phyloP scores from a whole-genome alignment of 2,888 invertebrate genomes.

The Nephrocerus scutellatus region DNA sequence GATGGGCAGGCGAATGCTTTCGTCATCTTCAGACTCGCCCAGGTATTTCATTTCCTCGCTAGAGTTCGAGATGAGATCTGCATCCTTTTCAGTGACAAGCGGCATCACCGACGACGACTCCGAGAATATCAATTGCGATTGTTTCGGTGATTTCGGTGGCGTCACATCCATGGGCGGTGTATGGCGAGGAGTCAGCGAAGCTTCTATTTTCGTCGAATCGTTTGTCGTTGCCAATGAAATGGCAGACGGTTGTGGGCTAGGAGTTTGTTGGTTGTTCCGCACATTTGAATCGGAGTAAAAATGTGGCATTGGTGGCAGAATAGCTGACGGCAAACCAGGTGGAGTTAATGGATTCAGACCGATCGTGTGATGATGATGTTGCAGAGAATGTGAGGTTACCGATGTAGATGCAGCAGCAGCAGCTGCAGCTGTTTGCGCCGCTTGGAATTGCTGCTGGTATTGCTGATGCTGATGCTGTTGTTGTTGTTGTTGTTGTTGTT shows the following conservation, averaged over 20 bases:
- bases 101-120: neutral
- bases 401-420: conserved; percentile 31
- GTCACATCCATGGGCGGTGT: conserved; percentile 48
- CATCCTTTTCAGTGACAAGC: conserved; percentile 33
- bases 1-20: conserved; percentile 50
- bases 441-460: conserved; percentile 31
- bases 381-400: conserved; percentile 47
- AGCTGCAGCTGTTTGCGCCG: conserved; percentile 26
- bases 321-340: conserved; percentile 50
- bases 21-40: conserved; percentile 42
- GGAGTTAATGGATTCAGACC: conserved; percentile 59
- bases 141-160: conserved; percentile 46
- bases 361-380: conserved; percentile 40
- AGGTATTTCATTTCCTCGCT: conserved; percentile 42
- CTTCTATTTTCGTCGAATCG: too few relatives aligned
- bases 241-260: conserved; percentile 6
- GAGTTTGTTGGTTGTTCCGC: conserved; percentile 21
- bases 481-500: conserved; percentile 30
- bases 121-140: too few relatives aligned
- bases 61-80: conserved; percentile 43
- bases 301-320: conserved; percentile 32
- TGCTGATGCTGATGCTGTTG: conserved; percentile 21
- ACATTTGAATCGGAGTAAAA: conserved; percentile 36
- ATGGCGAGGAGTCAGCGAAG: conserved; percentile 37
- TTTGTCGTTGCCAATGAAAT: too few relatives aligned